Percentiles rank a stretch among this genome's conserved stretches.
Evolutionary conservation across 2,797 vertebrate genomes (phyloP).

Genomic region (Ceryle rudis): DNA sequence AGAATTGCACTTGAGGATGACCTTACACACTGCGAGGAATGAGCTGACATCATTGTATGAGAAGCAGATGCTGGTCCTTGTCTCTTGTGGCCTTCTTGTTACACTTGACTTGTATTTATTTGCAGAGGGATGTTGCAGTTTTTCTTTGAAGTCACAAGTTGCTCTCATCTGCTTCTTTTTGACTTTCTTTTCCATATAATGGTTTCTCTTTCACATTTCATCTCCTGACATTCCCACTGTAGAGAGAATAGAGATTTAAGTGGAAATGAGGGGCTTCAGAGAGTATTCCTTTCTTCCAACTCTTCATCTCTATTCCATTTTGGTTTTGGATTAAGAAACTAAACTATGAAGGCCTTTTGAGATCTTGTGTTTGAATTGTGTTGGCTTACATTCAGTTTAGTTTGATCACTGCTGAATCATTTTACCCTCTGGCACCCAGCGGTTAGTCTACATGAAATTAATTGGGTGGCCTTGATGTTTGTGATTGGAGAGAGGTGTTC

Average conservation of each 20-base stretch:
- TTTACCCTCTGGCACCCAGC: not conserved
- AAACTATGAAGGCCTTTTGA: not conserved
- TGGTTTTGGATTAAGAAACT: not conserved
- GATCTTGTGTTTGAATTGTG: not conserved
- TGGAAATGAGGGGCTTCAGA: not conserved
- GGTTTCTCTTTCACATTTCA: not conserved
- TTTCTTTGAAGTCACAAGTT: not conserved
- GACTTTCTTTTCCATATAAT: not conserved
- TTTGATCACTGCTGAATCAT: not conserved
- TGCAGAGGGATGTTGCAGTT: not conserved
- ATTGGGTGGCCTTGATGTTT: not conserved
- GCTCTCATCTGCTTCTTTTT: not conserved
- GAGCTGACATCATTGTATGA: not conserved
- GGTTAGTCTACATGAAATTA: not conserved
- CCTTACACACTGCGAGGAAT: constrained; percentile 41
- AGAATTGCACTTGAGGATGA: constrained; percentile 52
- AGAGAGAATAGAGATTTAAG: not conserved
- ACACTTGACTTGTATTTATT: not conserved
- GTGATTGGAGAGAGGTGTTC: not conserved
- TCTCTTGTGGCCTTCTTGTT: not conserved
- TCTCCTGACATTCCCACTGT: not conserved
- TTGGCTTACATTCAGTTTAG: not conserved
- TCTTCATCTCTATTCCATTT: not conserved
- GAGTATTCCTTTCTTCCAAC: not conserved
- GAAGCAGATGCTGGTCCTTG: not conserved